Evolutionary conservation across 2,888 invertebrate species (phyloP).

Genomic region (Drosophila eohydei): DNA sequence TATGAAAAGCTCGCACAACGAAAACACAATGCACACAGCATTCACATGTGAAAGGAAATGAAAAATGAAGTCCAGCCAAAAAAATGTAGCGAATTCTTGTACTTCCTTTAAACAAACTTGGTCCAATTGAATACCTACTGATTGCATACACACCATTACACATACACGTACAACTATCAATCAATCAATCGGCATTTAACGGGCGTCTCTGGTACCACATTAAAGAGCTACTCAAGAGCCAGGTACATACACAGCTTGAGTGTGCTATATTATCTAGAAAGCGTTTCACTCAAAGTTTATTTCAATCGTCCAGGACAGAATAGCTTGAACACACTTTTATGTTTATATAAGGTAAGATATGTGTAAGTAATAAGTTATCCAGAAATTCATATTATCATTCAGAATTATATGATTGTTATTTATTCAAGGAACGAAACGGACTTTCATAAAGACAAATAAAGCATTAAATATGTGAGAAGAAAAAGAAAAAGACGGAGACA

Average conservation of each 20-base stretch:
- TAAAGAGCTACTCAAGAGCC: neutral
- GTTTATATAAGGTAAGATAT: neutral
- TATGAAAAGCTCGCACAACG: slow-evolving; percentile 15
- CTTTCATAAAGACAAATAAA: neutral
- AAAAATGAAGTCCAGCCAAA: slow-evolving; percentile 10
- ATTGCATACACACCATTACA: slow-evolving; percentile 1
- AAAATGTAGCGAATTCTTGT: slow-evolving; percentile 38
- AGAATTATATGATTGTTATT: neutral
- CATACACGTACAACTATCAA: slow-evolving; percentile 23
- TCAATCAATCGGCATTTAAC: slow-evolving; percentile 66
- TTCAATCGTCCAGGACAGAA: neutral
- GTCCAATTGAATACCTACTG: slow-evolving; percentile 5
- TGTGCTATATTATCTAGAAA: neutral
- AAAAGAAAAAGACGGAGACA: too few species aligned
- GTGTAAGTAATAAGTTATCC: neutral
- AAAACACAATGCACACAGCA: slow-evolving; percentile 15
- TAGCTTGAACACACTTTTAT: neutral
- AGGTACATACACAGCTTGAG: neutral
- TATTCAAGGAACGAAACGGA: neutral
- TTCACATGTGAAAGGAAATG: slow-evolving; percentile 4
- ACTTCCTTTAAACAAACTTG: slow-evolving; percentile 2
- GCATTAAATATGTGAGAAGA: neutral
- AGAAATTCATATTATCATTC: neutral
- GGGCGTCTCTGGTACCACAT: slow-evolving; percentile 38
- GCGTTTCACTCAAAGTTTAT: neutral